Percentiles rank a stretch among this genome's conserved stretches.
These are phyloP conservation scores for Perithous albicinctus DNA, from an alignment of 2,888 invertebrate species.

Conservation along the genomic window DNA sequence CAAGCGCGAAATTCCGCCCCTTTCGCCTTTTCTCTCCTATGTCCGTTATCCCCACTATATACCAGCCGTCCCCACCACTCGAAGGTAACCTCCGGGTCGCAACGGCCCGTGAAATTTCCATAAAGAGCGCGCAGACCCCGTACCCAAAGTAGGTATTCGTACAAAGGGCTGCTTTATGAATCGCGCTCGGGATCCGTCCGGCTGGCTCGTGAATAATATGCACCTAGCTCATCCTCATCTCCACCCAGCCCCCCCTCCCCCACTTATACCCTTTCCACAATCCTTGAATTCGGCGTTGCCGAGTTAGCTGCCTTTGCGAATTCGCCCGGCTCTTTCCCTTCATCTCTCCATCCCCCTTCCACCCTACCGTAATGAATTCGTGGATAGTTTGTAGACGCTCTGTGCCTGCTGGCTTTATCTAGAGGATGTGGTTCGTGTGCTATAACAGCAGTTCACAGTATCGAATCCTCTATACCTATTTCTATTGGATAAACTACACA, in stretches of 20 bases:
- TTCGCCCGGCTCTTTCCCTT: slow-evolving; percentile 21
- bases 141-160: slow-evolving; percentile 75
- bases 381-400: slow-evolving; percentile 31
- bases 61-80: slow-evolving; percentile 26
- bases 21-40: slow-evolving; percentile 28
- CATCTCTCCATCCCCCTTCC: too few species aligned
- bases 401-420: slow-evolving; percentile 2
- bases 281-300: slow-evolving; percentile 65
- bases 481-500: neutral
- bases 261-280: slow-evolving; percentile 65
- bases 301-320: slow-evolving; percentile 22
- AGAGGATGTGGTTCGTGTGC: slow-evolving; percentile 16
- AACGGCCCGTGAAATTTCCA: slow-evolving; percentile 81
- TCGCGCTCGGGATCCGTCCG: slow-evolving; percentile 81
- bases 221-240: slow-evolving; percentile 76
- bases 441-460: slow-evolving; percentile 4
- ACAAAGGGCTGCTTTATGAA: slow-evolving; percentile 84
- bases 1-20: slow-evolving; percentile 55
- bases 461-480: neutral
- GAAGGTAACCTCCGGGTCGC: slow-evolving; percentile 71
- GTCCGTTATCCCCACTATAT: slow-evolving; percentile 20
- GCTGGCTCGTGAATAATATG: slow-evolving; percentile 83
- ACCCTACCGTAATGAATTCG: slow-evolving; percentile 38
- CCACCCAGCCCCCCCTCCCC: neutral
- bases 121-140: slow-evolving; percentile 78